Evolutionary conservation across 2,888 invertebrate genomes (phyloP), one percentile per base, ranked within the genome.

Genomic region (Diaprepes abbreviatus): DNA sequence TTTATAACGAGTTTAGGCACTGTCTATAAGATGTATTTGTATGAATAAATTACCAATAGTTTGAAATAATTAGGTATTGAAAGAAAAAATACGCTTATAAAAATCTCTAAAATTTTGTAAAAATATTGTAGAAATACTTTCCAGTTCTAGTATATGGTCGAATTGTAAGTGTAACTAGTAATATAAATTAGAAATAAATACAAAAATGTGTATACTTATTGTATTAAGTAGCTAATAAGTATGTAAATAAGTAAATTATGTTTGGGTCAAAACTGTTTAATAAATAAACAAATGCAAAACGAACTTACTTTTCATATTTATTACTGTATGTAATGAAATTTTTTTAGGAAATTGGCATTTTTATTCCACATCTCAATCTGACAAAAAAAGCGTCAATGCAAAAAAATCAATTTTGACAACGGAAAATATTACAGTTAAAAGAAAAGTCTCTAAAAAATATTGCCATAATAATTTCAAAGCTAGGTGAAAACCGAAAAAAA

Each of bases 161-260:
- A n/a, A n/a, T n/a, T n/a, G n/a, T 45, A 45, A 45, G 45, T 45
- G 45, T 45, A 45, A 21, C 45, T 45, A 45, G 45, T 45, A 43
- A 21, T 45, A 45, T 24, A 17, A 17, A 45, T 21, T 45, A 45
- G 45, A 45, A 21, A 12, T 45, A 45, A 45, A 9, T 3, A 45
- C 38, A 45, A n/a, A 69, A 72, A 74, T 70, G 21, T 74, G 74
- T 76, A 75, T 74, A 77, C 72, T 59, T 73, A 73, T 62, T 52
- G 74, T 67, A 74, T 72, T 73, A 73, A 71, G 66, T 70, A 45
- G 24, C 16, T 40, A 40, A 40, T 77, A 68, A 77, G 76, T 75
- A 73, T 78, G 77, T 78, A 78, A 65, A 78, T 77, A 78, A 74
- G 76, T 73, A 78, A 77, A 78, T 76, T 77, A 75, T 77, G 75